Evolutionary conservation across 2,888 invertebrate genomes (phyloP).

Genomic region (Latheticus oryzae): DNA sequence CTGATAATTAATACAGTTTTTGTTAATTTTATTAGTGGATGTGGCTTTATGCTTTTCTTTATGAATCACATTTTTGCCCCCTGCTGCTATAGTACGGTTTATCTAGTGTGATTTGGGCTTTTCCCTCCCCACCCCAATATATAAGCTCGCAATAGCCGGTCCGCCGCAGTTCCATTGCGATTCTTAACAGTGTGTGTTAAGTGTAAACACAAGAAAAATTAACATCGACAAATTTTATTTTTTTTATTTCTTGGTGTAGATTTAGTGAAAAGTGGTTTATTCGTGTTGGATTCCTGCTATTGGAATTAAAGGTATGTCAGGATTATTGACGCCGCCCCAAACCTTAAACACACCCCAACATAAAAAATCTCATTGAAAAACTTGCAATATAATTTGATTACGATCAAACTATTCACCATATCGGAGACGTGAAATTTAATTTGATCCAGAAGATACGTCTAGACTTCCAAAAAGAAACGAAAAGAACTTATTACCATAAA

Average conservation of each 20-base stretch:
- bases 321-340: neutral
- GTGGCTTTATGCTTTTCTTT: neutral
- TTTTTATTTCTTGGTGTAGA: constrained; percentile 2
- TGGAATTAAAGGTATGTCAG: constrained; percentile 2
- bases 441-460: constrained; percentile 10
- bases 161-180: constrained; percentile 23
- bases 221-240: neutral
- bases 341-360: neutral
- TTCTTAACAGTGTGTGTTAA: constrained; percentile 20
- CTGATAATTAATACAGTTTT: too few relatives aligned
- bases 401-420: too few relatives aligned
- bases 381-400: too few relatives aligned
- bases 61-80: constrained; percentile 28
- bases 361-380: constrained; percentile 1
- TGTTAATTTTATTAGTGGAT: too few relatives aligned
- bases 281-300: too few relatives aligned
- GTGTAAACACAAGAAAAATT: constrained; percentile 11
- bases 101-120: constrained; percentile 16
- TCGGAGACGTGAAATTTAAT: constrained; percentile 2
- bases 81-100: constrained; percentile 11
- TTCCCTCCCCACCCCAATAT: constrained; percentile 32
- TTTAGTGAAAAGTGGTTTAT: neutral
- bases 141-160: constrained; percentile 16
- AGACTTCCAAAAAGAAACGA: constrained; percentile 12
- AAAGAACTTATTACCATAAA: constrained; percentile 23